Evolutionary conservation across 2,797 vertebrate species (phyloP).

Genomic region (Amblyraja radiata): DNA sequence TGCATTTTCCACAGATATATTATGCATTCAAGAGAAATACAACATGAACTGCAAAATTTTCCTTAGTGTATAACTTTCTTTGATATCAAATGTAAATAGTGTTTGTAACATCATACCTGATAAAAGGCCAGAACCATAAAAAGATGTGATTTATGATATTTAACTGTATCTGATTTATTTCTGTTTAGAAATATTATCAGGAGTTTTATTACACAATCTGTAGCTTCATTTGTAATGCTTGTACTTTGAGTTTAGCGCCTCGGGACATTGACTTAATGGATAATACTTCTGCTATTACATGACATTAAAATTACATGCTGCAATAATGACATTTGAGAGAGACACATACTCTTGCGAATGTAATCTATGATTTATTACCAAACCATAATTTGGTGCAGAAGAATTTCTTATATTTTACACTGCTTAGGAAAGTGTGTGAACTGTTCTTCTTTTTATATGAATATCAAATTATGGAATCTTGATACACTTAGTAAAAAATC

Average conservation of each 20-base stretch:
- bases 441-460: conserved; percentile 16
- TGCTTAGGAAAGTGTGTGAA: background rate
- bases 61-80: background rate
- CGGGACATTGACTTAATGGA: conserved; percentile 44
- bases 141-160: conserved; percentile 25
- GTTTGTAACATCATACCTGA: background rate
- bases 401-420: conserved; percentile 46
- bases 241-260: conserved; percentile 46
- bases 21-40: background rate
- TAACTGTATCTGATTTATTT: background rate
- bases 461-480: conserved; percentile 35
- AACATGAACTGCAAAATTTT: background rate
- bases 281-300: conserved; percentile 44
- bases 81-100: conserved; percentile 3
- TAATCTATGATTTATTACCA: conserved; percentile 39
- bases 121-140: background rate
- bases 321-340: conserved; percentile 49
- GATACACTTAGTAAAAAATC: conserved; percentile 14
- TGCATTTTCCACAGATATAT: background rate
- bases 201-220: conserved; percentile 48
- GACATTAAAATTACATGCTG: conserved; percentile 48
- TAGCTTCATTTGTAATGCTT: conserved; percentile 45
- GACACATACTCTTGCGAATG: conserved; percentile 41
- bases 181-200: conserved; percentile 46
- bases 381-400: conserved; percentile 45